phyloP scores from a whole-genome alignment of 2,888 invertebrate genomes.

The Apodemia mormo region DNA sequence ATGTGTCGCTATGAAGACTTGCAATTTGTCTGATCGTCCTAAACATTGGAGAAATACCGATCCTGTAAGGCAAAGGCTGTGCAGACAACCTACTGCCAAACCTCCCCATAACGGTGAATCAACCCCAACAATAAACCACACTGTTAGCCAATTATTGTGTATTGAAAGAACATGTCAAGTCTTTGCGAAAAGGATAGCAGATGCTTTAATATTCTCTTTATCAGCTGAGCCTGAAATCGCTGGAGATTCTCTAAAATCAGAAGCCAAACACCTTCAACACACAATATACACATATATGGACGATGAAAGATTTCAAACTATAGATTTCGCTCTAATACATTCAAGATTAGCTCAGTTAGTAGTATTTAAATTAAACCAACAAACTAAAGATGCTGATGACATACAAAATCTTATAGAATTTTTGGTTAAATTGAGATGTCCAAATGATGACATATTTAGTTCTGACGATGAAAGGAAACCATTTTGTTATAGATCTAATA shows the following conservation, averaged over 20 bases:
- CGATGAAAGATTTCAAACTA: constrained; percentile 83
- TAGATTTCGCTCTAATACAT: constrained; percentile 85
- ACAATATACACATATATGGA: constrained; percentile 86
- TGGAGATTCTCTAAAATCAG: constrained; percentile 82
- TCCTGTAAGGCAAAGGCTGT: constrained; percentile 57
- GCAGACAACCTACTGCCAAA: constrained; percentile 57
- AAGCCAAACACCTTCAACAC: constrained; percentile 86
- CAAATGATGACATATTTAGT: constrained; percentile 79
- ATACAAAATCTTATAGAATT: constrained; percentile 63
- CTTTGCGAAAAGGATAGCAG: constrained; percentile 86
- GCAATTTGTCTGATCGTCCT: constrained; percentile 69
- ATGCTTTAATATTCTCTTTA: constrained; percentile 81
- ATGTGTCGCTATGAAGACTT: constrained; percentile 81
- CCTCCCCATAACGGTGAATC: constrained; percentile 53
- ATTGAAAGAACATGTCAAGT: constrained; percentile 79
- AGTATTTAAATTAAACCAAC: constrained; percentile 80
- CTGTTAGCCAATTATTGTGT: constrained; percentile 66
- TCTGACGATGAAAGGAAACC: constrained; percentile 79
- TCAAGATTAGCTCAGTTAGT: constrained; percentile 84
- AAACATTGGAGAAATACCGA: constrained; percentile 62
- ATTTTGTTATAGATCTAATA: constrained; percentile 51
- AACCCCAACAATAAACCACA: constrained; percentile 54
- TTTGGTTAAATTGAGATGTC: constrained; percentile 63
- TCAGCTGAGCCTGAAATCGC: constrained; percentile 80
- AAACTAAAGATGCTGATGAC: constrained; percentile 65